These are phyloP conservation scores for Drepanosiphum platanoidis DNA, from an alignment of 2,888 invertebrate species.

Conservation along the genomic window DNA sequence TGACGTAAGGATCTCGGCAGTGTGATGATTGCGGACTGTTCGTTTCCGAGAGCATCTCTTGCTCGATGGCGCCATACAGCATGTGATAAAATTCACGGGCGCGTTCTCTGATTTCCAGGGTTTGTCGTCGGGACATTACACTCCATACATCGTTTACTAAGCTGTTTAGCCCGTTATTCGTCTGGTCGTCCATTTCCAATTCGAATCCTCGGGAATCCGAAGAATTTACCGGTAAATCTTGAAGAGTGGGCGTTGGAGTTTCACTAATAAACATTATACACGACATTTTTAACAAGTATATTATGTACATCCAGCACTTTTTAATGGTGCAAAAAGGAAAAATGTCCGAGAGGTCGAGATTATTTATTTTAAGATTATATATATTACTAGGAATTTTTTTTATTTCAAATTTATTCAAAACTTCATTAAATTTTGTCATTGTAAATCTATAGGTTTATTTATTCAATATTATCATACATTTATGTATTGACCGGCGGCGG, in stretches of 20 bases:
- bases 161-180: neutral
- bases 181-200: neutral
- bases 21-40: neutral
- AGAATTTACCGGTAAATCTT: conserved; percentile 20
- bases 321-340: no score
- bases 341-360: no score
- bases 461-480: no score
- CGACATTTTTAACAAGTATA: no score
- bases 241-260: neutral
- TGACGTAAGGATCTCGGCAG: conserved; percentile 30
- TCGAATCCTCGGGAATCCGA: neutral
- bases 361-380: no score
- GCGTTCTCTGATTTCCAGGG: neutral
- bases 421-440: no score
- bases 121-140: conserved; percentile 9
- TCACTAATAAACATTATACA: neutral
- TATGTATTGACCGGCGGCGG: no score
- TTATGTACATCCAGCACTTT: no score
- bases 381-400: no score
- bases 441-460: no score
- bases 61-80: conserved; percentile 7
- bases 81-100: conserved; percentile 16
- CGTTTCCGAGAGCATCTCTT: conserved; percentile 22
- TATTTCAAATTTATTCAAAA: no score
- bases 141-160: conserved; percentile 30